These are phyloP conservation scores for Acanthacorydalis orientalis DNA, from an alignment of 2,888 invertebrate species.

Conservation along the genomic window DNA sequence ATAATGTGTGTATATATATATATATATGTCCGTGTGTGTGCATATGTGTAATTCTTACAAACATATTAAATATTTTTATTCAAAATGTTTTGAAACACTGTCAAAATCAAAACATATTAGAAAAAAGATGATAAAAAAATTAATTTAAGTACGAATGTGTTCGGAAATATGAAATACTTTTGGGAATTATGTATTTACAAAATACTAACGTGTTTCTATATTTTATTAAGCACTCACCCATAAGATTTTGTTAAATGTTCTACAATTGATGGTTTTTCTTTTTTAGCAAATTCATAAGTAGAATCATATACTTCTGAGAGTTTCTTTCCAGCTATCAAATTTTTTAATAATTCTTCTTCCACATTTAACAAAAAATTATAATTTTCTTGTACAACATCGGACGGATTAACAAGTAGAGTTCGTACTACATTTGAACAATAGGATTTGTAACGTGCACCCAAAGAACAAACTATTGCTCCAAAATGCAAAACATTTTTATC, in stretches of 20 bases:
- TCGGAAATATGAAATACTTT: too few species aligned
- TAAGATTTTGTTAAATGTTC: slow-evolving; percentile 89
- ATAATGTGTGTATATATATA: too few species aligned
- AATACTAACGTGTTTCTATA: too few species aligned
- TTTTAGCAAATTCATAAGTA: slow-evolving; percentile 65
- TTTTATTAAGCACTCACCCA: slow-evolving; percentile 35
- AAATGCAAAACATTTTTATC: slow-evolving; percentile 91
- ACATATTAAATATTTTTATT: too few species aligned
- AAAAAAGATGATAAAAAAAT: too few species aligned
- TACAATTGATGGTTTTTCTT: slow-evolving; percentile 67
- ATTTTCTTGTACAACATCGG: slow-evolving; percentile 57
- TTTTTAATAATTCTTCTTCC: slow-evolving; percentile 80
- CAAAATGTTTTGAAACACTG: too few species aligned
- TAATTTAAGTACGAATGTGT: too few species aligned
- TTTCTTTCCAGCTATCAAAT: slow-evolving; percentile 64
- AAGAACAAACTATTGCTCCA: slow-evolving; percentile 85
- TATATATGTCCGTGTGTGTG: too few species aligned
- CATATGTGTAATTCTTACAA: too few species aligned
- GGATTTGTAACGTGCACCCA: slow-evolving; percentile 90
- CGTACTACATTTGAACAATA: slow-evolving; percentile 97
- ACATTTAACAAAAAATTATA: slow-evolving; percentile 82
- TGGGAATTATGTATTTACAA: too few species aligned
- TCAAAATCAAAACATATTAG: too few species aligned
- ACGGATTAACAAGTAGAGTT: slow-evolving; percentile 91
- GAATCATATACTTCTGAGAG: slow-evolving; percentile 77